Conservation (phyloP, 2,888 invertebrate species). For the Drosophila buzzatii region DNA sequence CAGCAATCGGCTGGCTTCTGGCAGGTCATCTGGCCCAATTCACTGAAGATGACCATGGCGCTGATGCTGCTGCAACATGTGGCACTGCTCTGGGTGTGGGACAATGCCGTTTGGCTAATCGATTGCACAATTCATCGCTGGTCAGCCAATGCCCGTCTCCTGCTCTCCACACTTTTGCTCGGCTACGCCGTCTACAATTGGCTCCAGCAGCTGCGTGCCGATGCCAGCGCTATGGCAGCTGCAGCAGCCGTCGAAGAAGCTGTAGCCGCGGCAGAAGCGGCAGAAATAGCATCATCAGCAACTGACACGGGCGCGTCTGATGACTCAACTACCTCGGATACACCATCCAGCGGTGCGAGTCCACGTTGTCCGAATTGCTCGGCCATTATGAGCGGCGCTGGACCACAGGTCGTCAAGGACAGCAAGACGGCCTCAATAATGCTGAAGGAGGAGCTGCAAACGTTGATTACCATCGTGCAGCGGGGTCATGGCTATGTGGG, state of each 20-base stretch:
- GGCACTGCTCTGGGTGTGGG: conserved; percentile 37
- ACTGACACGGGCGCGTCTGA: background rate
- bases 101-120: conserved; percentile 25
- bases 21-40: conserved; percentile 10
- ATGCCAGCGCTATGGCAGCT: background rate
- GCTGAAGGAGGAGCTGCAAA: background rate
- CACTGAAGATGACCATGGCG: conserved; percentile 30
- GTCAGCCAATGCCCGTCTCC: conserved; percentile 18
- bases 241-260: background rate
- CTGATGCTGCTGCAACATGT: conserved; percentile 44
- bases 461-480: background rate
- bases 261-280: too few species aligned
- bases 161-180: conserved; percentile 19
- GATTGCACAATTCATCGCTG: conserved; percentile 11
- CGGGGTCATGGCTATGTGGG: background rate
- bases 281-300: background rate
- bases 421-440: background rate
- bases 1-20: background rate
- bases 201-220: conserved; percentile 12
- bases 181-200: conserved; percentile 19
- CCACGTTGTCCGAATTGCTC: conserved; percentile 10
- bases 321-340: background rate
- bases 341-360: background rate
- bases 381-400: background rate
- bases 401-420: background rate